phyloP scores from a whole-genome alignment of 1,140 invertebrate genomes.

The Achatina immaculata region DNA sequence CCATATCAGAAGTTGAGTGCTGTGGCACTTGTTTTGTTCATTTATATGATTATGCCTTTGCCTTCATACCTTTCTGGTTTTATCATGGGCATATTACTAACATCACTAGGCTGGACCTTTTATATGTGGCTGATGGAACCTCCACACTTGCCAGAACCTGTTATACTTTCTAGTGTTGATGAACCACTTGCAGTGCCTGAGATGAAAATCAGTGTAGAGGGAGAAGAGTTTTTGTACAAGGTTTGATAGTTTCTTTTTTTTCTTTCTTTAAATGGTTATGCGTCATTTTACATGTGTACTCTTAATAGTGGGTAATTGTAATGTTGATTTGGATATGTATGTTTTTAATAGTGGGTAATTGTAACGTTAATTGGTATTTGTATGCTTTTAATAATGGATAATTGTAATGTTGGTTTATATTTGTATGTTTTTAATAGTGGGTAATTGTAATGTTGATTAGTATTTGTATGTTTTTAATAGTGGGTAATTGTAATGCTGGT shows the following conservation, averaged over 20 bases:
- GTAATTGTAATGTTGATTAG: too few species aligned
- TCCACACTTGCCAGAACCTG: conserved; percentile 41
- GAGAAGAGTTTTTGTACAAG: conserved; percentile 61
- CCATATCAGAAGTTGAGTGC: conserved; percentile 49
- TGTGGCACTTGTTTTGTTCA: conserved; percentile 48
- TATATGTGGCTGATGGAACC: conserved; percentile 58
- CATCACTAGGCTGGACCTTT: conserved; percentile 47
- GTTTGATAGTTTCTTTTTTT: conserved; percentile 44
- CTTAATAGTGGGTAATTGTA: too few species aligned
- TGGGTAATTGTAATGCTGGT: too few species aligned
- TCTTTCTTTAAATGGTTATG: not conserved
- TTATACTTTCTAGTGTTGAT: conserved; percentile 48
- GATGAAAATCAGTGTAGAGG: conserved; percentile 59
- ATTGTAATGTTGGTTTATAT: too few species aligned
- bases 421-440: too few species aligned
- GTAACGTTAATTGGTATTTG: too few species aligned
- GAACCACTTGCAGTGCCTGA: conserved; percentile 60
- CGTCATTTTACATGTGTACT: too few species aligned
- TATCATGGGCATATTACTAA: conserved; percentile 56
- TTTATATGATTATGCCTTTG: conserved; percentile 63
- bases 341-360: too few species aligned
- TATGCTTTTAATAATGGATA: too few species aligned
- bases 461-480: too few species aligned
- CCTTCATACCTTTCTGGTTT: conserved; percentile 66
- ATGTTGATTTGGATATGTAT: too few species aligned